phyloP scores from a whole-genome alignment of 2,797 vertebrate genomes.

The Lutjanus argentimaculatus region DNA sequence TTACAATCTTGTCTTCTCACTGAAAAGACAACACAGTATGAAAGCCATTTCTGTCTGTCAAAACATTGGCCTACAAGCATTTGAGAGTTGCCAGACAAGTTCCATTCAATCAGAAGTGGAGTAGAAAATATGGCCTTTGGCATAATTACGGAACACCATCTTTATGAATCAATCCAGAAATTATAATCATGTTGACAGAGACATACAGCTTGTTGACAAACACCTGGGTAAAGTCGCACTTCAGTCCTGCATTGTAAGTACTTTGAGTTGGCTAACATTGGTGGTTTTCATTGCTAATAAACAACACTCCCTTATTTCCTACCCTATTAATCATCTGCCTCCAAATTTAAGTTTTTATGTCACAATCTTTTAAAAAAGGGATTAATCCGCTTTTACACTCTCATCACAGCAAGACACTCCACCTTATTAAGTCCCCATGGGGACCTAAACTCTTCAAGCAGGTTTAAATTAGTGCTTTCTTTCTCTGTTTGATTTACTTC shows the following conservation, averaged over 20 bases:
- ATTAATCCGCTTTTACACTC: conserved; percentile 77
- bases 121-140: conserved; percentile 55
- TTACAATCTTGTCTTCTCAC: not conserved
- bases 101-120: conserved; percentile 59
- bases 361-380: conserved; percentile 71
- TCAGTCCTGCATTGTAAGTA: conserved; percentile 24
- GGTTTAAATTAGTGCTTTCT: conserved; percentile 78
- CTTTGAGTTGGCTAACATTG: conserved; percentile 17
- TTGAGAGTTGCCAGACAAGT: conserved; percentile 56
- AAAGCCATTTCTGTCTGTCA: conserved; percentile 36
- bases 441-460: conserved; percentile 75
- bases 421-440: conserved; percentile 76
- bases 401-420: conserved; percentile 73
- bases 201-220: conserved; percentile 64
- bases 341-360: conserved; percentile 74
- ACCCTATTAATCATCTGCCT: conserved; percentile 77
- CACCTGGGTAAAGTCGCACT: conserved; percentile 50
- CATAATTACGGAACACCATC: conserved; percentile 67
- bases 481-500: conserved; percentile 77
- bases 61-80: conserved; percentile 41
- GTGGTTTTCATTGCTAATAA: conserved; percentile 66
- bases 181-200: conserved; percentile 63
- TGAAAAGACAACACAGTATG: conserved; percentile 9
- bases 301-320: conserved; percentile 63
- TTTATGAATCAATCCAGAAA: conserved; percentile 66